Conservation (phyloP, 2,113 vertebrate genomes). For the Perognathus longimembris region DNA sequence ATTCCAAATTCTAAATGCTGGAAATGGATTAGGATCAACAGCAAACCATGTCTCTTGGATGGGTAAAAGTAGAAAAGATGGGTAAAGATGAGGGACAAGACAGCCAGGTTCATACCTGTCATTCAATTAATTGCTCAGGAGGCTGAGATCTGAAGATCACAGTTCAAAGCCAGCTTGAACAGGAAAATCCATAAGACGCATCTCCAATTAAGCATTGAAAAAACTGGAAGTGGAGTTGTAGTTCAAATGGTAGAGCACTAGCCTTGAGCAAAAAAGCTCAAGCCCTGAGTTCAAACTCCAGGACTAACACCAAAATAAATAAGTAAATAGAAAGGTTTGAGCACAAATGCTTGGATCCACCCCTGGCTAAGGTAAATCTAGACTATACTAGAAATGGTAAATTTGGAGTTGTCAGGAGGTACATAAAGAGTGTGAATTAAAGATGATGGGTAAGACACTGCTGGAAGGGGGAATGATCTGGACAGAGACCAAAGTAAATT, state of each 20-base stretch:
- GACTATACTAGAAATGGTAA: not conserved
- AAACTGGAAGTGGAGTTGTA: no score
- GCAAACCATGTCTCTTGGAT: not conserved
- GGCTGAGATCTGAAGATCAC: no score
- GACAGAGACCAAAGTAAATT: conserved; percentile 55
- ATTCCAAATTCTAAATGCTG: not conserved
- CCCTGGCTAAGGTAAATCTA: not conserved
- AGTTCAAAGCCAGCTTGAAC: no score
- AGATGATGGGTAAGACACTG: conserved; percentile 31
- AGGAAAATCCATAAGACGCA: no score
- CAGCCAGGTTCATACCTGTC: no score
- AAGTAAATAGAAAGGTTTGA: no score
- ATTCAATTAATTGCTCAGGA: no score
- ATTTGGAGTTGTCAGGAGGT: conserved; percentile 4
- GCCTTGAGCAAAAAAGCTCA: no score
- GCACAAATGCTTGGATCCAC: not conserved
- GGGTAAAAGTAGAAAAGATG: rapidly evolving
- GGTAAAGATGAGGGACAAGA: not conserved
- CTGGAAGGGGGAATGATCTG: not conserved
- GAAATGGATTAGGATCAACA: conserved; percentile 16
- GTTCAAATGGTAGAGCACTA: no score
- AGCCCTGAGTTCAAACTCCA: no score
- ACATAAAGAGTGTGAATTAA: not conserved
- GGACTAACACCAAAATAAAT: no score
- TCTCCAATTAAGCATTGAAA: no score